phyloP scores from a whole-genome alignment of 23 tunicate species.

The Aplidium turbinatum region DNA sequence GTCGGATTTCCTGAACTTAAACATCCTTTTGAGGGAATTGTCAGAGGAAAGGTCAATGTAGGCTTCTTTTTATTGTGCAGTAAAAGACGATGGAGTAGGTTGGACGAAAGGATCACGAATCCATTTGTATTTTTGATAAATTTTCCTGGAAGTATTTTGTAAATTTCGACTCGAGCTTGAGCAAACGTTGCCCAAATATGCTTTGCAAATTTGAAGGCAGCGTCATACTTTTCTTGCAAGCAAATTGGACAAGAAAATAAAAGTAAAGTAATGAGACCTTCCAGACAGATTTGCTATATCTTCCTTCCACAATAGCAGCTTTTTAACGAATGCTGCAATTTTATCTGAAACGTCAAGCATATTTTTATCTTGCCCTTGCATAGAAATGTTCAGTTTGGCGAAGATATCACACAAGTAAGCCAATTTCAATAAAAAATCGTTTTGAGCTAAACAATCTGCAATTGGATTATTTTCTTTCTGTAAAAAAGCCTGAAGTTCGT shows the following conservation, averaged over 20 bases:
- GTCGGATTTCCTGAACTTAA: neutral
- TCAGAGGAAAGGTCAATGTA: no score
- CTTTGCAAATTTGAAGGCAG: conserved; percentile 2
- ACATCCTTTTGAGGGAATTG: no score
- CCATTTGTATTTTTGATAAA: no score
- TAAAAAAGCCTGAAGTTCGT: no score
- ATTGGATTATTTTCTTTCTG: no score
- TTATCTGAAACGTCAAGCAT: neutral
- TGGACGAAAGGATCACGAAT: conserved; percentile 2
- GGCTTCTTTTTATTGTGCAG: neutral
- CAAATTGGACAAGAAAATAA: neutral
- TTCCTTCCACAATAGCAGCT: neutral
- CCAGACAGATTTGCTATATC: neutral
- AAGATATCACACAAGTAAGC: no score
- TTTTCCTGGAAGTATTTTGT: neutral
- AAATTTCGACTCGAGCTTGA: conserved; percentile 5
- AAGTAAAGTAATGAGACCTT: neutral
- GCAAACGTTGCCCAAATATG: neutral
- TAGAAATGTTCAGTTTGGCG: no score
- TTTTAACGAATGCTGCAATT: neutral
- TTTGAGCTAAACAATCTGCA: no score
- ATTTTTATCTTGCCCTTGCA: conserved; percentile 1
- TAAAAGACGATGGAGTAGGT: neutral
- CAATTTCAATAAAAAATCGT: no score
- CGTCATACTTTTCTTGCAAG: neutral